Base-by-base conservation (phyloP, 1,140 invertebrate species). In the Pomacea maculata region DNA sequence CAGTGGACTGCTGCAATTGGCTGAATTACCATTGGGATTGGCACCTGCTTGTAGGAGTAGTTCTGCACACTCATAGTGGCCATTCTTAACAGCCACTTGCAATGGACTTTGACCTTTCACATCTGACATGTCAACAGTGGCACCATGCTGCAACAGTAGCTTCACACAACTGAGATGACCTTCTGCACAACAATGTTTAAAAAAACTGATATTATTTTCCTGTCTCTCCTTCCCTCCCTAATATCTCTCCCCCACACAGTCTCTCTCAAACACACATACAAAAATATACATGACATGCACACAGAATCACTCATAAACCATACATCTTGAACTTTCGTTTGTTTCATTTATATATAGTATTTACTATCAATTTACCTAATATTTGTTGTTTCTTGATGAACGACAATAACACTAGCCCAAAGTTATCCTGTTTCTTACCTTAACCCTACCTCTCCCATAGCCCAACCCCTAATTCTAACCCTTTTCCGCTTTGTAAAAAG, bases 51-150 rank as follows among this genome's bases (percentile, higher is more conserved):
- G 25, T 29, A 87, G 80, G 11, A 86, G 71, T 1, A 82, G 19
- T 15, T 79, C 21, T 21, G 74, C 82, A 68, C 83, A 85, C 29
- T 78, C 70, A 19, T 65, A 61, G 64, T 85, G 83, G 61, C 79
- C 45, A 29, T 86, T 86, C 91, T 79, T 91, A 85, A 71, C 82
- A 80, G 88, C 87, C 64, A 89, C 81, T 77, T 86, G 86, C 11
- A 89, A 80, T 5, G 88, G 84, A 9, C 87, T 89, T 71, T 89
- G 88, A n/a, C 82, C 87, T 80, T 89, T 89, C 64, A 89, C 85
- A 75, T 89, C 87, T 29, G 83, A 78, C 7, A 86, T 75, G 17
- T 88, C 86, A 17, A 87, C 80, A 45, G 79, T 70, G 15, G 85
- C 85, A 9, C 85, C 86, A 34, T 84, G 68, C n/a, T 78, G 45